Percentiles rank a stretch among this genome's conserved stretches.
Conservation (phyloP, 2,797 vertebrate genomes). For the Phataginus tetradactyla region DNA sequence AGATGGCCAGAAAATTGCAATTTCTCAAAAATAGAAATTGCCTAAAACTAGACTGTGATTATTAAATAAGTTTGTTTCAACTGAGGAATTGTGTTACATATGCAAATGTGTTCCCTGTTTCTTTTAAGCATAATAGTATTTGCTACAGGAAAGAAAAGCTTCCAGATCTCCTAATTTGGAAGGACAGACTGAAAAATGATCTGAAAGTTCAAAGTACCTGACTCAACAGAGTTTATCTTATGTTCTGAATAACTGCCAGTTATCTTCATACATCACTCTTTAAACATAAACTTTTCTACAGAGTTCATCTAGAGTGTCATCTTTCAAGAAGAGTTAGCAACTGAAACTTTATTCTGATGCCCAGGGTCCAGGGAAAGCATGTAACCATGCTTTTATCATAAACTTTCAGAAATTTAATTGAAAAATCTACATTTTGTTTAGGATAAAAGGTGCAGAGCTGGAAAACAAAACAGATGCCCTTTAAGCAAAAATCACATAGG, state of each 20-base stretch:
- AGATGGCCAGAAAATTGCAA: slow-evolving; percentile 7
- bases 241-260: slow-evolving; percentile 11
- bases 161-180: slow-evolving; percentile 42
- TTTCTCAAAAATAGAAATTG: slow-evolving; percentile 44
- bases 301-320: not conserved
- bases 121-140: not conserved
- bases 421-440: not conserved
- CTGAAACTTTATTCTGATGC: not conserved
- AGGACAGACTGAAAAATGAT: slow-evolving; percentile 41
- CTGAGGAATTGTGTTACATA: not conserved
- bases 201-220: not conserved
- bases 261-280: not conserved
- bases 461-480: not conserved
- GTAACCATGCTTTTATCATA: not conserved
- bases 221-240: slow-evolving; percentile 30
- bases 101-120: slow-evolving; percentile 18
- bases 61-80: slow-evolving; percentile 45
- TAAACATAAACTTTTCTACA: not conserved
- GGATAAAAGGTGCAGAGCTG: not conserved
- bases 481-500: not conserved
- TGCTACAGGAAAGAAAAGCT: slow-evolving; percentile 38
- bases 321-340: not conserved
- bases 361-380: not conserved
- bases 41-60: slow-evolving; percentile 45
- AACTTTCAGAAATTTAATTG: not conserved